Evolutionary conservation across 2,113 vertebrate species (phyloP).

Genomic region (Hystrix cristata): DNA sequence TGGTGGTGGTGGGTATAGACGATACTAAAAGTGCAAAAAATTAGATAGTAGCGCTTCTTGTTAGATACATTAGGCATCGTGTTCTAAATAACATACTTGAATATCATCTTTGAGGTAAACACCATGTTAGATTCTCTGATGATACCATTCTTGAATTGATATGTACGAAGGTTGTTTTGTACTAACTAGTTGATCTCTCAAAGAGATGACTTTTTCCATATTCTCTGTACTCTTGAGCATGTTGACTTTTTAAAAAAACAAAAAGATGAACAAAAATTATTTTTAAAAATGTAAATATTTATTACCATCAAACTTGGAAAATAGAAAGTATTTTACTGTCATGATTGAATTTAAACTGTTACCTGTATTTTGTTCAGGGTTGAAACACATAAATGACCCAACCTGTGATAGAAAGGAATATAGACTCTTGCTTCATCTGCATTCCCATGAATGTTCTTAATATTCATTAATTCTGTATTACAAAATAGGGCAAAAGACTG

Average conservation of each 20-base stretch:
- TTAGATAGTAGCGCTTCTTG: slow-evolving; percentile 79
- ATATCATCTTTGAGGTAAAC: slow-evolving; percentile 76
- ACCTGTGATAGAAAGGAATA: slow-evolving; percentile 66
- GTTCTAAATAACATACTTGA: slow-evolving; percentile 76
- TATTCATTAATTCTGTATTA: slow-evolving; percentile 65
- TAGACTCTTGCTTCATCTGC: slow-evolving; percentile 71
- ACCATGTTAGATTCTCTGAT: slow-evolving; percentile 75
- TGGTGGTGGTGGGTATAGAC: slow-evolving; percentile 87
- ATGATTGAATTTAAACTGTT: slow-evolving; percentile 73
- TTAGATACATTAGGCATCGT: slow-evolving; percentile 77
- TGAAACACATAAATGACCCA: slow-evolving; percentile 62
- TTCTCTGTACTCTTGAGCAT: slow-evolving; percentile 79
- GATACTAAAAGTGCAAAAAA: slow-evolving; percentile 82
- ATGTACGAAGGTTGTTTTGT: slow-evolving; percentile 76
- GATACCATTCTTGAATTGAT: slow-evolving; percentile 73
- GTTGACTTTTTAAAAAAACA: slow-evolving; percentile 84
- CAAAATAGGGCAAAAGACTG: slow-evolving; percentile 29
- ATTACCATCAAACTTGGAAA: slow-evolving; percentile 73
- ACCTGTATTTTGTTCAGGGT: slow-evolving; percentile 81
- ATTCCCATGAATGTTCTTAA: slow-evolving; percentile 62
- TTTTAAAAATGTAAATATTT: slow-evolving; percentile 83
- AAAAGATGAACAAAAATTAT: slow-evolving; percentile 80
- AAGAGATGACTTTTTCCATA: slow-evolving; percentile 78
- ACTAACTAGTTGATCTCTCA: slow-evolving; percentile 72
- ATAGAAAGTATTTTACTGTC: slow-evolving; percentile 81